Evolutionary conservation across 2,888 invertebrate genomes (phyloP), one percentile per base, ranked within the genome.

Genomic region (Gymnosoma rotundatum): DNA sequence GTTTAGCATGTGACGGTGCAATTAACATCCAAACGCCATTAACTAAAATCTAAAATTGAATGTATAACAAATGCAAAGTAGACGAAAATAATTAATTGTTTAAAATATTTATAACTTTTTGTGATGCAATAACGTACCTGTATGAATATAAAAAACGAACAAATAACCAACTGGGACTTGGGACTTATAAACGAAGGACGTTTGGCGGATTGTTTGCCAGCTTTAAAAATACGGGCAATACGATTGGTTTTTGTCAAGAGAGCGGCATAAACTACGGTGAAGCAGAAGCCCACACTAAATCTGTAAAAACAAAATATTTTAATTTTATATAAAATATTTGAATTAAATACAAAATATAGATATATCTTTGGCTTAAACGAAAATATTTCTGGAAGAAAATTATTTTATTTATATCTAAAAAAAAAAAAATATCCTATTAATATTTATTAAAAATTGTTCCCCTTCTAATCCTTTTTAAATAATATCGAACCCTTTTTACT

Each of bases 211-310:
- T 97, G 96, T 91, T 98, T 98, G 89, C 98, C 97, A n/a, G 98
- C 98, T 91, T 98, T 98, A 93, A 99, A 97, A 90, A 99, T 99
- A 64, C 99, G 93, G 0, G 98, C 96, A 86, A 99, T 99, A 72
- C 99, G 94, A 93, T 99, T 99, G 14, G 99, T 99, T 94, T 99
- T 99, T 66, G 99, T 99, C 73, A 99, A 94, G 38, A 99, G 93
- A 0, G 99, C 98, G 0, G 98, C 98, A 93, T 99, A 99, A 54
- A 99, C 98, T 63, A 99, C 96, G 0, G 98, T 97, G 93, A 99
- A 99, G 90, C 98, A 98, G 91, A 99, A 96, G 5, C 98, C 98
- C 0, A 98, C 96, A n/a, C 96, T 95, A 88, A 97, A 97, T 90
- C 97, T 97, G 45, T 42, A 12, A 42, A 32, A 32, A 7, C 0